A percentile compares a stretch with the other conserved stretches of the same genome.
Evolutionary conservation across 1,140 invertebrate species (phyloP).

Genomic region (Meteorus sp.): DNA sequence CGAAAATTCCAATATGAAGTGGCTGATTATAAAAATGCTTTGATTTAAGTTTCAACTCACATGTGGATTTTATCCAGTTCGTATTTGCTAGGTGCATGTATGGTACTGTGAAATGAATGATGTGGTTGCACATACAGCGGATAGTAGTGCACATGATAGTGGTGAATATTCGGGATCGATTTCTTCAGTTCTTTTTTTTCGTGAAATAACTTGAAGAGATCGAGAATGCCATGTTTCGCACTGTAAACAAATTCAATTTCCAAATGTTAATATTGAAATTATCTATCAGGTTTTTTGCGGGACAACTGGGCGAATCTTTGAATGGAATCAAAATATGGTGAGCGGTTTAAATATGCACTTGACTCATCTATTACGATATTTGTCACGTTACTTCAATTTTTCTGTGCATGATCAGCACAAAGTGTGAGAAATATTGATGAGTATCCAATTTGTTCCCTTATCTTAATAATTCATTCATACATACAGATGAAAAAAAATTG

Average conservation of each 20-base stretch:
- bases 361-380: too few relatives aligned
- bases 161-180: constrained; percentile 35
- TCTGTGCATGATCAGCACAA: too few relatives aligned
- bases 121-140: constrained; percentile 29
- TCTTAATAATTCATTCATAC: too few relatives aligned
- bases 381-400: too few relatives aligned
- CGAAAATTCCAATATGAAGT: not conserved
- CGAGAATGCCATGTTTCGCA: constrained; percentile 18
- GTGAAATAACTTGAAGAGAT: constrained; percentile 12
- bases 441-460: too few relatives aligned
- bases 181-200: constrained; percentile 33
- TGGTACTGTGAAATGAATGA: constrained; percentile 13
- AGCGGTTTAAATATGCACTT: too few relatives aligned
- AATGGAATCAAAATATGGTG: not conserved
- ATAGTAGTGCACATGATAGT: constrained; percentile 48
- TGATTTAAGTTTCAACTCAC: constrained; percentile 28
- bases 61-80: constrained; percentile 38
- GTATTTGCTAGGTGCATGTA: constrained; percentile 34
- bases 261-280: not conserved
- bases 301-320: not conserved
- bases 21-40: constrained; percentile 18
- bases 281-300: not conserved
- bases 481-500: too few relatives aligned
- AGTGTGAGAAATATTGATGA: too few relatives aligned
- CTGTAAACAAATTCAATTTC: constrained; percentile 10